phyloP scores from a whole-genome alignment of 2,113 vertebrate species.

The Melospiza melodia region DNA sequence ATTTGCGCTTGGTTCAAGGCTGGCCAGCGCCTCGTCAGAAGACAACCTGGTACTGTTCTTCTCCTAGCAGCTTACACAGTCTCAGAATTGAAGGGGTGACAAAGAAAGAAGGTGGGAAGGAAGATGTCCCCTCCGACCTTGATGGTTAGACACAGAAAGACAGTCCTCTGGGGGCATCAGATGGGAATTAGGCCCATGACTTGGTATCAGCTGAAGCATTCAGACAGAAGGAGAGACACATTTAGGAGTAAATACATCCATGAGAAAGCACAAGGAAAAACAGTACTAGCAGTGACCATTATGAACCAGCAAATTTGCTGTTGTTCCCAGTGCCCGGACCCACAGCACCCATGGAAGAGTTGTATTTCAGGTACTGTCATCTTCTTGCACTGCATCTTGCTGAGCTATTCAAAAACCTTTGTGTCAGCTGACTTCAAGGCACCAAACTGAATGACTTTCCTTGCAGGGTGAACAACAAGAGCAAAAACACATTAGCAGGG shows the following conservation, averaged over 20 bases:
- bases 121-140: neutral
- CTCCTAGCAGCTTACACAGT: neutral
- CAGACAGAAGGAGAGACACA: rapidly evolving
- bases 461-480: neutral
- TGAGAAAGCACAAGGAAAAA: neutral
- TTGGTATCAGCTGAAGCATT: neutral
- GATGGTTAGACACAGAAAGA: neutral
- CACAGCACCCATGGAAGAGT: neutral
- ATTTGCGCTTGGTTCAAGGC: neutral
- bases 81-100: neutral
- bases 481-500: neutral
- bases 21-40: neutral
- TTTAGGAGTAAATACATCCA: rapidly evolving
- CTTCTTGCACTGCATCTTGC: neutral
- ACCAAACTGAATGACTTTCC: neutral
- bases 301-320: neutral
- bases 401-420: neutral
- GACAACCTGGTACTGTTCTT: neutral
- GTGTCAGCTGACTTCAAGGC: neutral
- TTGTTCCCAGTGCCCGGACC: neutral
- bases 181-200: neutral
- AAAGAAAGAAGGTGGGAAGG: neutral
- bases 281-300: rapidly evolving
- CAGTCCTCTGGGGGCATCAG: neutral
- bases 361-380: neutral